Base-by-base conservation (phyloP, 2,797 vertebrate genomes). In the Margarornis squamiger region DNA sequence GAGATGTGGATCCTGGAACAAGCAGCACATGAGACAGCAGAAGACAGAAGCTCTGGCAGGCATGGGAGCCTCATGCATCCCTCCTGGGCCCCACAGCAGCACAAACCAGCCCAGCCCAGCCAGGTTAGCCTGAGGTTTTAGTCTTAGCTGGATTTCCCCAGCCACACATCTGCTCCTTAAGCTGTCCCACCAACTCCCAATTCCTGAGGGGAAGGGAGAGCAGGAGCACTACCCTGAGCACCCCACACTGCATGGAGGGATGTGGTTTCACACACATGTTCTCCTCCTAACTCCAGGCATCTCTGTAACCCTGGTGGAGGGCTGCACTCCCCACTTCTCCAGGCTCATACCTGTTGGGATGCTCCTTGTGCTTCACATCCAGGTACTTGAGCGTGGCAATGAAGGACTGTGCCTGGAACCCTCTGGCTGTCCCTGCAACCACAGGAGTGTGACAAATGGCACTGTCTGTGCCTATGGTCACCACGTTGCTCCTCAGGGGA, bases 371-470 rank as follows among this genome's bases (percentile, higher is more conserved):
- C 90, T 99, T 99, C 65, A 99, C 99, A 5, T 99, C 99, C 97
- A 99, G 96, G 88, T 99, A 99, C 94, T 99, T 99, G 73, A 99
- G 98, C 0, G 98, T 99, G 55, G 99, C 99, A 12, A 99, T 98
- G 97, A 99, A 99, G 5, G 99, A 99, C 97, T 99, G 99, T 1
- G 99, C 99, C 97, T 99, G 99, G 98, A 99, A 99, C 3, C 99
- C 99, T 39, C 99, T 97, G 55, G 99, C 99, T 0, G 99, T 99
- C 80, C 99, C 99, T 0, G 99, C 99, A 39, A 99, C 99, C 24
- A 99, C 99, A 0, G 99, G 99, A 0, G 99, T 99, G 98, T 99
- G 99, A 90, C 99, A 99, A 94, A 99, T 99, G 92, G 99, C 98
- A 43, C 98, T 98, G 82, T 99, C 99, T 0, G 99, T 99, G 95